Evolutionary conservation across 2,113 vertebrate species (phyloP).

Genomic region (Antechinus stuartii): DNA sequence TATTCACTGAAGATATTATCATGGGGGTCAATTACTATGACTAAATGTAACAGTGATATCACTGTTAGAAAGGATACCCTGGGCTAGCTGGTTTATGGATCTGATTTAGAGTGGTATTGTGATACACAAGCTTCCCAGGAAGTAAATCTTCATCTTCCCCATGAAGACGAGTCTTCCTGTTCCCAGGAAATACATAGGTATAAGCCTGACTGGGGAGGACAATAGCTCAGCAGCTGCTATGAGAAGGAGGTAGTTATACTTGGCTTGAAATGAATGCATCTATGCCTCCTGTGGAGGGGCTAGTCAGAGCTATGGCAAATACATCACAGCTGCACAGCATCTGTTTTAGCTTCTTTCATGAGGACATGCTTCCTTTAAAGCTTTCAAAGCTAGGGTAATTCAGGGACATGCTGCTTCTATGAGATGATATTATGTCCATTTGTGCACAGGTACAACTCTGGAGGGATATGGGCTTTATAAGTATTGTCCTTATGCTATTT

Average conservation of each 20-base stretch:
- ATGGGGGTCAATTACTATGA: background rate
- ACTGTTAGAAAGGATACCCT: background rate
- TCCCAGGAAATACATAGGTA: background rate
- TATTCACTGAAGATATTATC: background rate
- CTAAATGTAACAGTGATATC: background rate
- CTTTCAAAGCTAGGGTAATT: background rate
- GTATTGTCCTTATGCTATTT: background rate
- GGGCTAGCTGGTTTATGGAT: background rate
- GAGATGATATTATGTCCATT: background rate
- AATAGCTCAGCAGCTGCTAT: background rate
- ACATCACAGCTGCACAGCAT: background rate
- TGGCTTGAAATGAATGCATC: constrained; percentile 25
- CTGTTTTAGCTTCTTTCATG: background rate
- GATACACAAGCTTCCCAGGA: background rate
- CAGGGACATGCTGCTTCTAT: background rate
- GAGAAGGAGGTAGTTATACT: background rate
- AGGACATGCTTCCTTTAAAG: background rate
- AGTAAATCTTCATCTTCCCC: background rate
- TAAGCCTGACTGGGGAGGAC: background rate
- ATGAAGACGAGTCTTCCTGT: background rate
- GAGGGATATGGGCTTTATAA: background rate
- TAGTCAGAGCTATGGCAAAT: constrained; percentile 9
- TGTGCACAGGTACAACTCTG: background rate
- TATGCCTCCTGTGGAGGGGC: background rate
- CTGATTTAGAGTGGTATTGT: background rate